A percentile compares a stretch with the other conserved stretches of the same genome.
Conservation (phyloP, 2,113 vertebrate species). For the Sitta europaea region DNA sequence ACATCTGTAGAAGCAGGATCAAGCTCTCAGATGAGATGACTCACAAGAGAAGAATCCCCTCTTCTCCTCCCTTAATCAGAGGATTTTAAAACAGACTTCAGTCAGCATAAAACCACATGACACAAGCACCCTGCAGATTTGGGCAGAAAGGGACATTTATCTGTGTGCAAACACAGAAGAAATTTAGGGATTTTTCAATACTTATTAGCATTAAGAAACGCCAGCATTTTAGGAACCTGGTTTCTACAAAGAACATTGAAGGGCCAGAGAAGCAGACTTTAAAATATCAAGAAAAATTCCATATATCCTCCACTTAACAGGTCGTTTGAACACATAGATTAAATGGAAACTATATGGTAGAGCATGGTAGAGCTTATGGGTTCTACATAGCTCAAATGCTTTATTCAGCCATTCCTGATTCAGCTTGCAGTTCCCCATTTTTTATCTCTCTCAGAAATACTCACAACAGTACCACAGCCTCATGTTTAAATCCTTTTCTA, state of each 20-base stretch:
- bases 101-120: background rate
- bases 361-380: fast-evolving
- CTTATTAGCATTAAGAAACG: background rate
- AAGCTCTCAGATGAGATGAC: background rate
- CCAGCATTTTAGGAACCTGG: background rate
- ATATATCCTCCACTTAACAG: background rate
- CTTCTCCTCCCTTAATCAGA: slow-evolving; percentile 20
- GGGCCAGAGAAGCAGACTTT: background rate
- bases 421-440: background rate
- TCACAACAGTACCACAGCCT: background rate
- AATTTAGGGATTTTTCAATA: background rate
- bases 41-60: slow-evolving; percentile 19
- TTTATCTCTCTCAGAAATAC: background rate
- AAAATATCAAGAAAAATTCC: background rate
- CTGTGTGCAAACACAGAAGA: background rate
- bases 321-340: background rate
- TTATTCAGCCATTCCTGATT: background rate
- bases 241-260: background rate
- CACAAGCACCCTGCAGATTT: background rate
- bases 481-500: background rate
- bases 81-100: background rate
- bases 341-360: background rate
- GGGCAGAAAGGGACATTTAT: background rate
- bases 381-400: background rate
- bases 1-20: background rate